Evolutionary conservation across 2,888 invertebrate genomes (phyloP).

Genomic region (Torymus tubicola): DNA sequence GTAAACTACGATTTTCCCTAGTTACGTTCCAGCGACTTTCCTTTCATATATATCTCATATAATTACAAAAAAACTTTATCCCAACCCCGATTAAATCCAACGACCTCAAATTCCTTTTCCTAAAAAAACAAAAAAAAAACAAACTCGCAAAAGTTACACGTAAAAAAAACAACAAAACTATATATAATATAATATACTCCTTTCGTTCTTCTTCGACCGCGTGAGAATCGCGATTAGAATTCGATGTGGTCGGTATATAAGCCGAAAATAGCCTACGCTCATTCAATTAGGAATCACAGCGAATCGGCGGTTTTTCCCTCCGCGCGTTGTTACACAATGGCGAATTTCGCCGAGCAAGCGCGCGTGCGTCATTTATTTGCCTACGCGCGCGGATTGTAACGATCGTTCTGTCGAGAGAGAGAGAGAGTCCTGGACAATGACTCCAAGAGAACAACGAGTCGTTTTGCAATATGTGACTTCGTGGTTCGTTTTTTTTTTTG

Average conservation of each 20-base stretch:
- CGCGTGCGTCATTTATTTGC: slow-evolving; percentile 45
- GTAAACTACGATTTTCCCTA: too few relatives aligned
- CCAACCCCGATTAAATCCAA: too few relatives aligned
- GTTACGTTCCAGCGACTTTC: too few relatives aligned
- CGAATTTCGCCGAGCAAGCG: slow-evolving; percentile 12
- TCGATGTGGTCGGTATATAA: neutral
- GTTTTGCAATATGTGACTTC: slow-evolving; percentile 31
- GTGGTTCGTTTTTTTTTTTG: too few relatives aligned
- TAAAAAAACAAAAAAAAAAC: too few relatives aligned
- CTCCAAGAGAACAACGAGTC: neutral
- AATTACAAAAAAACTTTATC: too few relatives aligned
- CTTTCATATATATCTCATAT: too few relatives aligned
- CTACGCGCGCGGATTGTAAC: slow-evolving; percentile 33
- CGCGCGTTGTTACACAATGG: slow-evolving; percentile 25
- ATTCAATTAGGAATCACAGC: too few relatives aligned
- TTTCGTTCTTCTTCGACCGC: neutral
- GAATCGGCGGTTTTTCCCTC: neutral
- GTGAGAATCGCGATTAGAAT: slow-evolving; percentile 20
- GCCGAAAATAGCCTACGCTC: slow-evolving; percentile 10
- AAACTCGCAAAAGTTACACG: too few relatives aligned
- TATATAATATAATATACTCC: neutral
- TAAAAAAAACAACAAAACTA: too few relatives aligned
- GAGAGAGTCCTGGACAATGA: slow-evolving; percentile 38
- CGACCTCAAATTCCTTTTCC: too few relatives aligned
- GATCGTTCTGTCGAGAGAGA: neutral